Evolutionary conservation across 2,888 invertebrate species (phyloP).

Genomic region (Apoda limacodes): DNA sequence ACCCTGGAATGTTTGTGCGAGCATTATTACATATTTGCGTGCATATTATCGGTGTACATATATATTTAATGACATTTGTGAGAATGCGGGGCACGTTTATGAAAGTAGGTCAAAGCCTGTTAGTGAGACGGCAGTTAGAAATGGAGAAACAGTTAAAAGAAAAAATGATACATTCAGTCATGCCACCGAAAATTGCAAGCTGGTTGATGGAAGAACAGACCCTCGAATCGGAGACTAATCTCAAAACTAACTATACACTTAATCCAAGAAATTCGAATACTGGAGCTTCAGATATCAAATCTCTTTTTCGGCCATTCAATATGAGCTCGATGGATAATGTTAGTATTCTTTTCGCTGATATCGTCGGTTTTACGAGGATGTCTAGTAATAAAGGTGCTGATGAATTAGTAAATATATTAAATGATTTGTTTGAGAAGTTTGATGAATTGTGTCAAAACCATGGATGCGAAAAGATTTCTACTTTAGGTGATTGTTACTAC

Average conservation of each 20-base stretch:
- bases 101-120: conserved; percentile 93
- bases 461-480: conserved; percentile 97
- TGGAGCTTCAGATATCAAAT: conserved; percentile 77
- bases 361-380: conserved; percentile 98
- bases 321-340: conserved; percentile 98
- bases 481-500: conserved; percentile 94
- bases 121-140: conserved; percentile 90
- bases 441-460: conserved; percentile 89
- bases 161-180: conserved; percentile 97
- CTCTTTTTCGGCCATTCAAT: conserved; percentile 93
- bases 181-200: conserved; percentile 94
- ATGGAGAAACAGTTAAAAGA: conserved; percentile 95
- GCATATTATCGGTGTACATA: conserved; percentile 93
- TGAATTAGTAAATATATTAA: conserved; percentile 93
- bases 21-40: conserved; percentile 88
- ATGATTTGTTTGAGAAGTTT: conserved; percentile 96
- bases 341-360: conserved; percentile 96
- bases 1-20: conserved; percentile 74
- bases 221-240: conserved; percentile 66
- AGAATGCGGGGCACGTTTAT: conserved; percentile 96
- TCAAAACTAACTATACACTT: conserved; percentile 54
- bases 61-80: conserved; percentile 92
- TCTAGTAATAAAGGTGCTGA: conserved; percentile 97
- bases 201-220: conserved; percentile 85
- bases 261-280: conserved; percentile 64